phyloP scores from a whole-genome alignment of 2,888 invertebrate species.

The Cephus pygmeus region DNA sequence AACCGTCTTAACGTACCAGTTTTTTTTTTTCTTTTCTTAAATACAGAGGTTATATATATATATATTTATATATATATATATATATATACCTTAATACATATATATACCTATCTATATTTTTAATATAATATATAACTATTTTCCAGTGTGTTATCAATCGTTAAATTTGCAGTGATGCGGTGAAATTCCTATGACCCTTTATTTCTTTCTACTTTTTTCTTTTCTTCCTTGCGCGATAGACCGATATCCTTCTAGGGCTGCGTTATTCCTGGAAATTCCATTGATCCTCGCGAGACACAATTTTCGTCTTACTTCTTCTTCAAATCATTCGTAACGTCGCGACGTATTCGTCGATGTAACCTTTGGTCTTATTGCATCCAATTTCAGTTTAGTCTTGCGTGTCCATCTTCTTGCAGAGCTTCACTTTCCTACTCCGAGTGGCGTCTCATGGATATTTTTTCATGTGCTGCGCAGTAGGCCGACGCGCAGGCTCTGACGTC shows the following conservation, averaged over 20 bases:
- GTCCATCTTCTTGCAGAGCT: neutral
- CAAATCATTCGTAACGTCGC: constrained; percentile 15
- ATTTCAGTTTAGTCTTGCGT: neutral
- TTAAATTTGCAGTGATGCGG: no score
- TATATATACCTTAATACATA: constrained; percentile 5
- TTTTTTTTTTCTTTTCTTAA: neutral
- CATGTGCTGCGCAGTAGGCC: neutral
- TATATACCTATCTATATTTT: constrained; percentile 10
- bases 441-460: neutral
- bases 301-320: neutral
- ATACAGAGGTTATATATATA: constrained; percentile 7
- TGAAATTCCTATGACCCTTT: neutral
- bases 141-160: neutral
- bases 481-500: neutral
- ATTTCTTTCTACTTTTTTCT: no score
- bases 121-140: constrained; percentile 2
- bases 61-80: neutral
- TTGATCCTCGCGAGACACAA: neutral
- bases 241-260: no score
- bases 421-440: neutral
- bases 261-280: no score
- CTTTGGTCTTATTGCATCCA: neutral
- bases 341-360: neutral
- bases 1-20: constrained; percentile 38
- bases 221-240: neutral